Conservation (phyloP, 1,140 invertebrate genomes). For the Drosophila triauraria region DNA sequence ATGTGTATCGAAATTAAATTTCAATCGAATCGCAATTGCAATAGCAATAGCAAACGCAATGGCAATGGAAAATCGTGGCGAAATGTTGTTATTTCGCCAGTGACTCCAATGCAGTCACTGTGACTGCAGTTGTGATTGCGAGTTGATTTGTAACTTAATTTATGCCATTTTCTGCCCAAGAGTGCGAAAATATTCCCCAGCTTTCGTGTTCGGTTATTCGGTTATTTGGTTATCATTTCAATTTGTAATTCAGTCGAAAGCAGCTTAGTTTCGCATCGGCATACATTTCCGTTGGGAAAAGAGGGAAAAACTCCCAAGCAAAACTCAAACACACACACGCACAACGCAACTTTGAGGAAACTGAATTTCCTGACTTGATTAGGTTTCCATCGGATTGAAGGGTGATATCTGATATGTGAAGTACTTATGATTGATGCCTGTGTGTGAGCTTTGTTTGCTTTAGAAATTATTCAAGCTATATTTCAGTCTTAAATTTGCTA, state of each 20-base stretch:
- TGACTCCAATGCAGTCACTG: conserved; percentile 24
- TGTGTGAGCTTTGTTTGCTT: neutral
- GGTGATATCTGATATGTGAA: conserved; percentile 19
- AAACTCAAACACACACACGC: conserved; percentile 4
- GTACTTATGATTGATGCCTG: conserved; percentile 37
- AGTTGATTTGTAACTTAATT: conserved; percentile 66
- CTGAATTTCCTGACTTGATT: conserved; percentile 51
- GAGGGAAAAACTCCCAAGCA: neutral
- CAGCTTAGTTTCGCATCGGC: conserved; percentile 57
- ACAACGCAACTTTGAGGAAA: conserved; percentile 13
- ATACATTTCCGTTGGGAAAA: neutral
- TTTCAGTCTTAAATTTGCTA: neutral
- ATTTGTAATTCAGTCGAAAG: conserved; percentile 46
- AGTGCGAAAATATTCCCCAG: conserved; percentile 21
- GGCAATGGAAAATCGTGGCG: conserved; percentile 28
- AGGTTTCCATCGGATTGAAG: conserved; percentile 37
- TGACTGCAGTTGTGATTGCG: conserved; percentile 24
- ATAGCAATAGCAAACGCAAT: conserved; percentile 6
- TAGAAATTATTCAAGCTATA: neutral
- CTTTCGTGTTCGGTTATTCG: conserved; percentile 7
- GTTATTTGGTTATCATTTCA: conserved; percentile 50
- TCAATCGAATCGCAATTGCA: conserved; percentile 48
- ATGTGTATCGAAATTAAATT: conserved; percentile 77
- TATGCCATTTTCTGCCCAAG: conserved; percentile 48
- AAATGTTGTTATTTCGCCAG: conserved; percentile 37